phyloP scores from a whole-genome alignment of 2,113 vertebrate species.

The Pagrus major region DNA sequence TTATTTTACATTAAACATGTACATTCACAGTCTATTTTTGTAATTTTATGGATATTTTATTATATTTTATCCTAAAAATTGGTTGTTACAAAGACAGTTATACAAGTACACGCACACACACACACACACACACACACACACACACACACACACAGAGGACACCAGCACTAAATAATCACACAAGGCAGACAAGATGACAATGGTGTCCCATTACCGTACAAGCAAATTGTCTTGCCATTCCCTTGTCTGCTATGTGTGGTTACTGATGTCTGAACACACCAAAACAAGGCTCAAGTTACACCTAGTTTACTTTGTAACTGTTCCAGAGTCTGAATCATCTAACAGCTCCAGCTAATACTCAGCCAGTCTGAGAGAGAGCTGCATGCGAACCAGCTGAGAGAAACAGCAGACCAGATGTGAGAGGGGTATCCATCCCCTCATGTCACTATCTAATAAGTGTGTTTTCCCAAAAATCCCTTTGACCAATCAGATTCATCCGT shows the following conservation, averaged over 20 bases:
- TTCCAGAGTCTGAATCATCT: not conserved
- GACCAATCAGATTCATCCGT: no score
- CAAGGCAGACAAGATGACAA: not conserved
- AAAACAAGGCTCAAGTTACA: not conserved
- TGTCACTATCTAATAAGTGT: no score
- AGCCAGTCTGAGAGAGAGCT: not conserved
- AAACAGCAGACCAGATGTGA: no score
- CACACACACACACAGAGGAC: not conserved
- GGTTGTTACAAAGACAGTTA: no score
- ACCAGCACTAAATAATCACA: not conserved
- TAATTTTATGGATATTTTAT: no score
- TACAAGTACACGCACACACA: not conserved
- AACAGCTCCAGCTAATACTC: not conserved
- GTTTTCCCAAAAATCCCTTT: no score
- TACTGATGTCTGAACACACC: not conserved
- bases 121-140: not conserved
- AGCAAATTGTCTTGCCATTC: not conserved
- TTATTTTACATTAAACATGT: no score
- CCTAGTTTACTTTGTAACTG: not conserved
- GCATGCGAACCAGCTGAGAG: not conserved
- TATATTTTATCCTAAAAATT: no score
- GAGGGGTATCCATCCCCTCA: no score
- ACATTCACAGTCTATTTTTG: no score
- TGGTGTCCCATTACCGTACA: not conserved
- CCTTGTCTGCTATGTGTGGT: not conserved